Base-by-base conservation (phyloP, 2,888 invertebrate genomes). In the Xestia sexstrigata region DNA sequence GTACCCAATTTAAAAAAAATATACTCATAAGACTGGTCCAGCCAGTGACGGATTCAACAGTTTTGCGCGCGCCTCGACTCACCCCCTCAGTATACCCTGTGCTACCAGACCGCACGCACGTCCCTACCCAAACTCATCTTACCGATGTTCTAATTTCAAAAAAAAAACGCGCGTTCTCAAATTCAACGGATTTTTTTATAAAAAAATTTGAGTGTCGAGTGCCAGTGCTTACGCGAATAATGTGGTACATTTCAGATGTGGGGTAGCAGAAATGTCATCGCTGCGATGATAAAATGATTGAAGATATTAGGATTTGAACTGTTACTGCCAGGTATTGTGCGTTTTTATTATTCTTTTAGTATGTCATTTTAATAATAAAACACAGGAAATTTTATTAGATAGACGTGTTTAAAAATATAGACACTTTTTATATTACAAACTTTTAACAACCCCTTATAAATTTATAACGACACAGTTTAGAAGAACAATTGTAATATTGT, bases 21-120 rank as follows among this genome's bases (percentile, higher is more conserved):
- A 82, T 70, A n/a, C 39, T 66, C 67, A 26, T 62, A 70, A 82
- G 88, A 87, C 87, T 87, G 89, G 91, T 87, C 92, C 92, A 92
- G 80, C 92, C 92, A 92, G 80, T 85, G 88, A 87, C 85, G 91
- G 90, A 92, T 93, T 94, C 94, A 95, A 95, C 95, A 94, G 93
- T 95, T 95, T 96, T 95, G 96, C 96, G 96, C 96, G 95, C 95
- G 96, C 95, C 93, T 90, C 91, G 83, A 82, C 91, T 88, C 89
- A 85, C 90, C 90, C 83, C 91, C 89, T 89, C 94, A 95, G 95
- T 95, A 83, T 78, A 86, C 75, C 83, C 81, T 79, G 71, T 78
- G 81, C 88, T 76, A 81, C 82, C 87, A 87, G 67, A 81, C 82
- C 23, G 91, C 84, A 83, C 91, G 92, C 94, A 94, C 95, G 95